These are phyloP conservation scores for Pterocles orientalis DNA, from an alignment of 2,113 vertebrate species.

Conservation along the genomic window DNA sequence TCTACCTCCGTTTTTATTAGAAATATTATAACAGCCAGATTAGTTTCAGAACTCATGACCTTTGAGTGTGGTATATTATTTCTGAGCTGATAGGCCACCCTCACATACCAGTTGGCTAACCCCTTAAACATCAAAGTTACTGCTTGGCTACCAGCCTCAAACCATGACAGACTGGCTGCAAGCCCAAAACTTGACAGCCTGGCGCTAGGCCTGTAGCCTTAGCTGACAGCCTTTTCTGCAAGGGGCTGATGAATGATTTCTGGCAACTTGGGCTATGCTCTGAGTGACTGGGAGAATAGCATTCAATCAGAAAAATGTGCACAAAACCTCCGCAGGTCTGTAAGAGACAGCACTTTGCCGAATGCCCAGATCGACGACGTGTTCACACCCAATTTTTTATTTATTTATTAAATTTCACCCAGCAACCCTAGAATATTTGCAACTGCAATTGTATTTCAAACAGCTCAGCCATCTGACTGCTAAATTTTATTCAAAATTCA, in stretches of 20 bases:
- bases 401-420: neutral
- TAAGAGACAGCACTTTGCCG: neutral
- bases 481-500: neutral
- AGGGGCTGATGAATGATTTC: conserved; percentile 87
- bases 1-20: conserved; percentile 78
- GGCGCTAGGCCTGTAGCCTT: conserved; percentile 83
- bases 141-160: conserved; percentile 88
- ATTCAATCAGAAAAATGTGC: conserved; percentile 46
- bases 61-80: conserved; percentile 80
- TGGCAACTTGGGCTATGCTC: conserved; percentile 78
- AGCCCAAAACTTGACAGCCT: conserved; percentile 88
- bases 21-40: conserved; percentile 74
- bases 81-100: conserved; percentile 86
- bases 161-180: conserved; percentile 91
- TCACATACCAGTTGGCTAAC: conserved; percentile 89
- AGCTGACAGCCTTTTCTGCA: conserved; percentile 86
- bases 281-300: conserved; percentile 62
- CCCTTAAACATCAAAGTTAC: conserved; percentile 92
- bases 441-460: neutral
- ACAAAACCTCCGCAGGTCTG: conserved; percentile 12
- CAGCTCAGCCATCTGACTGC: neutral
- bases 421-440: neutral
- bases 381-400: conserved; percentile 2
- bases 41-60: conserved; percentile 82
- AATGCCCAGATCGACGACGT: neutral